Conservation (phyloP, 2,113 vertebrate genomes). For the Herpetotheres cachinnans region DNA sequence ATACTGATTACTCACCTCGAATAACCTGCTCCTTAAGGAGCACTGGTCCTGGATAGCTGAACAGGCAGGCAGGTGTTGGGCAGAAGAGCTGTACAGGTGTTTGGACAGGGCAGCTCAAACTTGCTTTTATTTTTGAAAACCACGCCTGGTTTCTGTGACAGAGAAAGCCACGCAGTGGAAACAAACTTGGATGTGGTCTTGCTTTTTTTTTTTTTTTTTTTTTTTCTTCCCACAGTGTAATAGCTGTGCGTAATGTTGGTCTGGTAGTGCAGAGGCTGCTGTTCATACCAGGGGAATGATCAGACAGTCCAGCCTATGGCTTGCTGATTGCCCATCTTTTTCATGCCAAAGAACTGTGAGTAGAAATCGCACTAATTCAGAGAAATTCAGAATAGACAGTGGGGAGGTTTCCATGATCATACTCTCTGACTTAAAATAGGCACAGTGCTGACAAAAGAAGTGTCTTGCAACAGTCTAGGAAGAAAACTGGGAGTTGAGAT, state of each 20-base stretch:
- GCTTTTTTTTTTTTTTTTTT: not conserved
- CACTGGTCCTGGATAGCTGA: not conserved
- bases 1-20: not conserved
- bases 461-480: not conserved
- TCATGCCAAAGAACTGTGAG: not conserved
- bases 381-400: not conserved
- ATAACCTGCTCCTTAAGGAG: not conserved
- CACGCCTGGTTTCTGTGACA: not conserved
- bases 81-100: not conserved
- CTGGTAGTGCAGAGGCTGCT: not conserved
- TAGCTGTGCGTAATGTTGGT: not conserved
- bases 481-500: not conserved
- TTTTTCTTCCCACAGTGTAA: not conserved
- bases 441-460: not conserved
- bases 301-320: not conserved
- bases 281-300: fast-evolving
- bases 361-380: not conserved
- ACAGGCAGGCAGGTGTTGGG: not conserved
- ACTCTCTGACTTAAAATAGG: not conserved
- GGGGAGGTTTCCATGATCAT: not conserved
- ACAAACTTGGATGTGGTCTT: not conserved
- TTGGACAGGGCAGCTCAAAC: not conserved
- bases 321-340: not conserved
- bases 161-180: not conserved
- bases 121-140: not conserved